Evolutionary conservation across 2,797 vertebrate species (phyloP).

Genomic region (Mus caroli): DNA sequence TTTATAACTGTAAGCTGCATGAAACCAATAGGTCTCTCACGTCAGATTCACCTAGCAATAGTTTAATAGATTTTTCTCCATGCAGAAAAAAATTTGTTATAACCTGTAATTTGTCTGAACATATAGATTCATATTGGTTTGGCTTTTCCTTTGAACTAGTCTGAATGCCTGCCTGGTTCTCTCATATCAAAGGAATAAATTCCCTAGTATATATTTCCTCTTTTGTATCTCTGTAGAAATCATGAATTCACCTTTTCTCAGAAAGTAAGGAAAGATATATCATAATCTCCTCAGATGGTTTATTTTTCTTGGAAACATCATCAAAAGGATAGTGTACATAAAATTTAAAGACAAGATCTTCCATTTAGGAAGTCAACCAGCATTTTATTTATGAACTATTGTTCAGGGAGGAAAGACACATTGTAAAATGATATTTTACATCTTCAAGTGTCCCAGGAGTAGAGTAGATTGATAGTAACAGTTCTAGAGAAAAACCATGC

Average conservation of each 20-base stretch:
- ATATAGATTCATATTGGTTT: neutral
- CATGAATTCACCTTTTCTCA: neutral
- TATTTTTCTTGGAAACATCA: neutral
- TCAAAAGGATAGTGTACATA: neutral
- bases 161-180: neutral
- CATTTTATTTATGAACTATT: neutral
- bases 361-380: neutral
- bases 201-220: neutral
- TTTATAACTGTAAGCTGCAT: neutral
- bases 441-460: neutral
- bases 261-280: conserved; percentile 30
- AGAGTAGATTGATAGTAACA: neutral
- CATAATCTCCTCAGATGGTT: neutral
- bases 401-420: conserved; percentile 13
- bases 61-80: neutral
- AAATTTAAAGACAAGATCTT: conserved; percentile 54
- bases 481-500: neutral
- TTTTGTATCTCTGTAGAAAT: conserved; percentile 31
- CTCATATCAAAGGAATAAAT: neutral
- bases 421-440: neutral
- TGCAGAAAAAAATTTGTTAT: neutral
- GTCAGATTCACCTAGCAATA: neutral
- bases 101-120: neutral
- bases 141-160: neutral
- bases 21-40: neutral